A percentile compares a stretch with the other conserved stretches of the same genome.
Evolutionary conservation across 2,113 vertebrate species (phyloP).

Genomic region (Callorhinus ursinus): DNA sequence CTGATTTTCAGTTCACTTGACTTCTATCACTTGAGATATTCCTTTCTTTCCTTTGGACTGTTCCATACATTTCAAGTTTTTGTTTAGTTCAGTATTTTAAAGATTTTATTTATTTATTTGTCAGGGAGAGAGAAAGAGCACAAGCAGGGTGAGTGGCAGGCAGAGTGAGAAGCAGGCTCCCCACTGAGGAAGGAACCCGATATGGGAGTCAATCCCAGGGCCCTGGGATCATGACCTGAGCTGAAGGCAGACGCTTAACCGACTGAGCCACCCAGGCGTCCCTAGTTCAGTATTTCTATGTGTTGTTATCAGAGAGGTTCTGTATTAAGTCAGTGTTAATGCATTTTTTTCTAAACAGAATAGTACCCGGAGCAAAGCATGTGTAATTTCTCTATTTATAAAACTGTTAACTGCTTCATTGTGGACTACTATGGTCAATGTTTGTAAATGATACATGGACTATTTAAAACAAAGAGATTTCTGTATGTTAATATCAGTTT

Average conservation of each 20-base stretch:
- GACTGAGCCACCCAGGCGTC: too few relatives aligned
- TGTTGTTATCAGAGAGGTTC: not conserved
- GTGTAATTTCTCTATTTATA: not conserved
- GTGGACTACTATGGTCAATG: not conserved
- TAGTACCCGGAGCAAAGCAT: not conserved
- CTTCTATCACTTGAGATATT: not conserved
- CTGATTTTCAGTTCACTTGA: not conserved
- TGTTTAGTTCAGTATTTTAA: slow-evolving; percentile 2
- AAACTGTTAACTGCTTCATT: not conserved
- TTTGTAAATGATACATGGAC: not conserved
- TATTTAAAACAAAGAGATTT: not conserved
- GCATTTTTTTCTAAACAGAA: not conserved
- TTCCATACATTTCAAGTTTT: not conserved
- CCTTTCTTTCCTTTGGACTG: not conserved
- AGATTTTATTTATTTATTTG: too few relatives aligned
- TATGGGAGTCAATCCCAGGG: too few relatives aligned
- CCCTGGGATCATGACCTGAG: too few relatives aligned
- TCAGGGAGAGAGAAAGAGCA: too few relatives aligned
- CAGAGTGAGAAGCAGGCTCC: too few relatives aligned
- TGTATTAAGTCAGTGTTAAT: not conserved
- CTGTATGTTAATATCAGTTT: not conserved
- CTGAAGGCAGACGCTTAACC: too few relatives aligned
- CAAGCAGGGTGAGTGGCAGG: too few relatives aligned
- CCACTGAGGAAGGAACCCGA: too few relatives aligned
- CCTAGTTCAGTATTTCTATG: not conserved